Evolutionary conservation across 2,113 vertebrate species (phyloP), one percentile per base, ranked within the genome.

Genomic region (Hydropotes inermis): DNA sequence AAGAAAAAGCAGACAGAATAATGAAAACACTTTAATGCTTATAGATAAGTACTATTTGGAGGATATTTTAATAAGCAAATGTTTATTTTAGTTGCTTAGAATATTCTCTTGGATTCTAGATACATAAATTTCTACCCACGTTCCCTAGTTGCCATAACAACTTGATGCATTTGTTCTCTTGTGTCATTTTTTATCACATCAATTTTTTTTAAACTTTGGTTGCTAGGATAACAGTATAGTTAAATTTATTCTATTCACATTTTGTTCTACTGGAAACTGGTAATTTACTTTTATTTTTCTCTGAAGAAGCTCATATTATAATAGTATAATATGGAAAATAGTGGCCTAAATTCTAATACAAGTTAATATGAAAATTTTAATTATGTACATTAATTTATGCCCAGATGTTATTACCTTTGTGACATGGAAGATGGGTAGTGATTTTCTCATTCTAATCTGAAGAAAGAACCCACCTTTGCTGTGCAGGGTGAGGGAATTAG

Each of bases 131-230:
- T 95, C 98, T 98, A 97, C 98, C 98, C 98, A 98, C 98, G n/a
- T 98, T 97, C 97, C 86, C 97, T 87, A 93, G 98, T 99, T 99
- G 97, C 99, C 98, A 99, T 99, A 99, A 99, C 99, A 98, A 99
- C 99, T 98, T 91, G 96, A 98, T 98, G 98, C 98, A 98, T 98
- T 98, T 98, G 97, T 98, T 98, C 98, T 98, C 97, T 94, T 81
- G 64, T 98, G 98, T 98, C 98, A 98, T 98, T 98, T 99, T 98
- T 98, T 98, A 98, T 98, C 98, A 97, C 98, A 98, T 98, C 97
- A 96, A 87, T 87, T 93, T 91, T 92, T 92, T 97, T 96, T 50
- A 39, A 84, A 95, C 91, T 95, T 97, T 93, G 79, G 95, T 99
- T 99, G 97, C 97, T 98, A 98, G 47, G 28, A 98, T 98, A 99